Evolutionary conservation across 2,888 invertebrate species (phyloP).

Genomic region (Brenthis daphne): DNA sequence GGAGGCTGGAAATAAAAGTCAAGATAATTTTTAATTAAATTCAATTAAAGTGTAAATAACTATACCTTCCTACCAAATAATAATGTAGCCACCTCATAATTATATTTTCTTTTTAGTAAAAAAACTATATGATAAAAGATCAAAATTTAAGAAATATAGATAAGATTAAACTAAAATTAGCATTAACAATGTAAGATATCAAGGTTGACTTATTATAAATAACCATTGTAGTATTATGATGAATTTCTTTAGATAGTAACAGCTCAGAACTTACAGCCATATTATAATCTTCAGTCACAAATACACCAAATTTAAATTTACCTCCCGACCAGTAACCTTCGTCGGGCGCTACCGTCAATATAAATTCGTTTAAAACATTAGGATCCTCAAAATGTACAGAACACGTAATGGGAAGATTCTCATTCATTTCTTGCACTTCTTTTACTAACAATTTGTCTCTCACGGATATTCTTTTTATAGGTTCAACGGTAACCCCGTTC

Average conservation of each 20-base stretch:
- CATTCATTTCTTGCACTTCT: slow-evolving; percentile 94
- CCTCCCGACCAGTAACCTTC: slow-evolving; percentile 96
- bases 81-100: no score
- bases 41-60: background rate
- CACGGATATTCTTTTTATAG: slow-evolving; percentile 85
- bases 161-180: background rate
- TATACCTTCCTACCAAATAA: background rate
- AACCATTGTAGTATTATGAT: background rate
- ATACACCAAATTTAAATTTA: slow-evolving; percentile 91
- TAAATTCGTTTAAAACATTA: slow-evolving; percentile 90
- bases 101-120: no score
- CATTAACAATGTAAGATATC: background rate
- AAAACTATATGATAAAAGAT: background rate
- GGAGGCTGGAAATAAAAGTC: slow-evolving; percentile 88
- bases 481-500: slow-evolving; percentile 65
- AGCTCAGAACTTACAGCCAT: slow-evolving; percentile 89
- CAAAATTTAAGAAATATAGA: background rate
- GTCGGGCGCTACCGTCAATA: slow-evolving; percentile 89
- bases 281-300: slow-evolving; percentile 96
- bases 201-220: no score
- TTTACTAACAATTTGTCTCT: slow-evolving; percentile 90
- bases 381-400: slow-evolving; percentile 91
- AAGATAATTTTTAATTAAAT: background rate
- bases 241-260: background rate
- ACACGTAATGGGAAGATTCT: slow-evolving; percentile 91